phyloP scores from a whole-genome alignment of 2,797 vertebrate genomes.

The Acanthurus lineatus region DNA sequence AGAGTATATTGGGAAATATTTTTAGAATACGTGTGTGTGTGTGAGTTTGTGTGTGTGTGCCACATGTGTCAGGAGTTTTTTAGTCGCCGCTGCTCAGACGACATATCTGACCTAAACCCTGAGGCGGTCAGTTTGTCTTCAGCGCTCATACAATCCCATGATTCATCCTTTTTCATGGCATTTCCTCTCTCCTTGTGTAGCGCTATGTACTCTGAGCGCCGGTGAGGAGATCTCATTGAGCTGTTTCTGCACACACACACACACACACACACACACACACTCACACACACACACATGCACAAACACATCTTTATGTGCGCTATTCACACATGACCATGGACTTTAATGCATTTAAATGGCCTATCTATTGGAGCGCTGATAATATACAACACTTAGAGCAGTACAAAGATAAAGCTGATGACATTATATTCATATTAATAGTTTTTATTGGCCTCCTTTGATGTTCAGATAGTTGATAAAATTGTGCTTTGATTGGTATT shows the following conservation, averaged over 20 bases:
- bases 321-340: conserved; percentile 40
- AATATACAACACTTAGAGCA: conserved; percentile 43
- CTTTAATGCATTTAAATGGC: conserved; percentile 65
- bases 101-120: conserved; percentile 69
- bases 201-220: conserved; percentile 51
- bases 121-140: conserved; percentile 58
- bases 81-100: conserved; percentile 43
- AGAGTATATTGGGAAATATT: background rate
- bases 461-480: conserved; percentile 69
- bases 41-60: conserved; percentile 4
- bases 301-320: conserved; percentile 23
- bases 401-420: conserved; percentile 60
- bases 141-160: conserved; percentile 63
- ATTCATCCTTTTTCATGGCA: conserved; percentile 75
- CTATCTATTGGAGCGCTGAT: conserved; percentile 42
- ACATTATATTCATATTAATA: conserved; percentile 65
- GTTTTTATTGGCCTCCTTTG: conserved; percentile 62
- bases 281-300: too few relatives aligned
- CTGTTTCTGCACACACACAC: conserved; percentile 5
- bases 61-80: conserved; percentile 2
- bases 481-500: conserved; percentile 45
- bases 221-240: conserved; percentile 54
- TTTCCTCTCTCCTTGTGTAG: conserved; percentile 59
- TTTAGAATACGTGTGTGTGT: conserved; percentile 6
- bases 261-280: background rate